Evolutionary conservation across 2,888 invertebrate genomes (phyloP).

Genomic region (Liopterus haemorrhoidalis): DNA sequence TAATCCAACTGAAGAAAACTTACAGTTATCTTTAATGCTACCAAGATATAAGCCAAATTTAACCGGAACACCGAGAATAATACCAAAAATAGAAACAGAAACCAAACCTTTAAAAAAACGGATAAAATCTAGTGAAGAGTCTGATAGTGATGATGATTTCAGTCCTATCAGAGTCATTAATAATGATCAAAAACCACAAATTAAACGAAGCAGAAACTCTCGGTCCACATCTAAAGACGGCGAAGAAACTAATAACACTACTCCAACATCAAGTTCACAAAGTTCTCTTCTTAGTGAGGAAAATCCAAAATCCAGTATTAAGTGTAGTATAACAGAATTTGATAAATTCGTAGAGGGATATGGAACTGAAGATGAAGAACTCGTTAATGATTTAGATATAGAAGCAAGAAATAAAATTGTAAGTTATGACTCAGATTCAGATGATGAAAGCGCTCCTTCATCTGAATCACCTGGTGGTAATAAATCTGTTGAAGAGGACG

Average conservation of each 20-base stretch:
- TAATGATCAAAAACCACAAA: conserved; percentile 12
- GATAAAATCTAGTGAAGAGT: conserved; percentile 11
- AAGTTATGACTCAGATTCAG: conserved; percentile 17
- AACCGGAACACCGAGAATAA: conserved; percentile 31
- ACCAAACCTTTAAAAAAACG: conserved; percentile 20
- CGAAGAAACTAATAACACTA: conserved; percentile 11
- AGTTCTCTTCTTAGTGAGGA: conserved; percentile 17
- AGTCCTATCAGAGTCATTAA: conserved; percentile 4
- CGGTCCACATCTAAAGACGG: conserved; percentile 5
- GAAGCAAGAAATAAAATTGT: conserved; percentile 15
- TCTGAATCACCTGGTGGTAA: conserved; percentile 21
- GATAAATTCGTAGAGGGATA: conserved; percentile 37
- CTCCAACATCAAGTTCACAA: conserved; percentile 11
- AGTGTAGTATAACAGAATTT: conserved; percentile 18
- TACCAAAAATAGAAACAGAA: conserved; percentile 20
- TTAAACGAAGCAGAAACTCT: conserved; percentile 7
- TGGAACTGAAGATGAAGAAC: conserved; percentile 39
- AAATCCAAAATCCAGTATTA: conserved; percentile 19
- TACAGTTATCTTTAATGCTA: conserved; percentile 62
- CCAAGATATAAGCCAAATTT: conserved; percentile 41
- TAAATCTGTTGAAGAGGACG: conserved; percentile 28
- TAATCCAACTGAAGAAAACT: conserved; percentile 55
- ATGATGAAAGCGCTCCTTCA: conserved; percentile 12
- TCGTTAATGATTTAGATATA: conserved; percentile 4
- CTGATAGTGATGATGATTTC: conserved; percentile 7